Base-by-base conservation (phyloP, 2,113 vertebrate genomes). In the Gavia stellata region DNA sequence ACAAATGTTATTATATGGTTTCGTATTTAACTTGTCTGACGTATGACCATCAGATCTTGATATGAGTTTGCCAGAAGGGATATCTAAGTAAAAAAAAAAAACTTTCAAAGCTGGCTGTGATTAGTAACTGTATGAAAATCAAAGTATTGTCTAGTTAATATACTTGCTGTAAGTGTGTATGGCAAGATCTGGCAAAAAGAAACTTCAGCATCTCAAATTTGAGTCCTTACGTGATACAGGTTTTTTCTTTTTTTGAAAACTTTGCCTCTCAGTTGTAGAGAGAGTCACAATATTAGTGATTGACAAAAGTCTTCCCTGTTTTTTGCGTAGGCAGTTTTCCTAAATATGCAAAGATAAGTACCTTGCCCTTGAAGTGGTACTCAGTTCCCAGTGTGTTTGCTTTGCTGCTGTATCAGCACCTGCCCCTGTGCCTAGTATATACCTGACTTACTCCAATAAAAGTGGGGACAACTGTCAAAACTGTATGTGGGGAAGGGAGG, bases 201-300 rank as follows among this genome's bases (percentile, higher is more conserved):
- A 71, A 40, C 7, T 8, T 50, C 11, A 24, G 2, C 10, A 12
- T 52, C 8, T 82, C 14, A 34, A 68, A 19, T 47, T 42, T 14
- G n/a, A 62, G n/a, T 49, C 14, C 2, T 40, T 70, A 9, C 0
- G 8, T 6, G 3, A 4, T 38, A 31, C 2, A 26, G 6, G 0
- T 5, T 36, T 79, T 36, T 38, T 5, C 8, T 7, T 0, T 63
- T 33, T 42, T 49, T 29, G 17, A 40, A 63, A 86, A 17, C 16
- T 50, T 92, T 61, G 3, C 8, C 14, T 50, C 4, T 70, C 8
- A 33, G 0, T 16, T 42, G 6, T 52, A 36, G 67, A 65, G 31
- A 7, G 7, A 33, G n/a, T 56, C 19, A 6, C 7, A 10, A 18
- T 81, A 7, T 86, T 65, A 83, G 33, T n/a, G 29, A 8, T 20